Base-by-base conservation (phyloP, 2,113 vertebrate species). In the Amphilophus citrinellus region DNA sequence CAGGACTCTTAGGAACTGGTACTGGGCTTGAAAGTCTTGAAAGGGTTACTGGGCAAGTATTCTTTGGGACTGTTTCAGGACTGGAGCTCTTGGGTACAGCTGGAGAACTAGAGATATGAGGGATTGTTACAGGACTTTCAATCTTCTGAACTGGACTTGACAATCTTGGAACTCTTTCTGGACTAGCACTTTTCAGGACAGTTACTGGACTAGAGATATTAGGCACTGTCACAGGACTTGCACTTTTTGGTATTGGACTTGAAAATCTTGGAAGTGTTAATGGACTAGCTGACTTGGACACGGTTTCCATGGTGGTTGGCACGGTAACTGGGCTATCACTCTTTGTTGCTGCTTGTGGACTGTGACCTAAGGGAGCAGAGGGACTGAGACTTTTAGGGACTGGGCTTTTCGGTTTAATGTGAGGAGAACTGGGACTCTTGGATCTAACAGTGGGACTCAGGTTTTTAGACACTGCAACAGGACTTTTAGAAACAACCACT, bases 71-170 rank as follows among this genome's bases (percentile, higher is more conserved):
- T 3, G 53, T 47, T 42, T 90, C 91, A 56, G 88, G 79, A 79
- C 75, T 85, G 68, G 6, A 80, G 22, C 24, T 86, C 32, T 88
- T 90, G 10, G 65, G 60, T 22, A 66, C 3, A 8, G 66, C 5
- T 77, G 32, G 20, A 73, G 79, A 78, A 44, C 84, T 85, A 44
- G 59, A 79, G 15, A 80, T 63, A 57, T 44, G 42, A 15, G 77
- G 89, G 20, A 90, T 39, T 50, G 84, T 84, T 50, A 92, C 6
- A 56, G 91, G 86, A 89, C 88, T 91, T 62, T 76, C 27, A 59
- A 75, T 80, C 59, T 83, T 91, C 76, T 86, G 83, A 80, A 88
- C 56, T 61, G 91, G 91, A 82, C 91, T 94, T 85, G 86, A 87
- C 80, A 93, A 85, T 61, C 53, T 85, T 42, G 76, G 89, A 80